Percentiles rank a stretch among this genome's conserved stretches.
Conservation (phyloP, 1,140 invertebrate species). For the Babylonia areolata region DNA sequence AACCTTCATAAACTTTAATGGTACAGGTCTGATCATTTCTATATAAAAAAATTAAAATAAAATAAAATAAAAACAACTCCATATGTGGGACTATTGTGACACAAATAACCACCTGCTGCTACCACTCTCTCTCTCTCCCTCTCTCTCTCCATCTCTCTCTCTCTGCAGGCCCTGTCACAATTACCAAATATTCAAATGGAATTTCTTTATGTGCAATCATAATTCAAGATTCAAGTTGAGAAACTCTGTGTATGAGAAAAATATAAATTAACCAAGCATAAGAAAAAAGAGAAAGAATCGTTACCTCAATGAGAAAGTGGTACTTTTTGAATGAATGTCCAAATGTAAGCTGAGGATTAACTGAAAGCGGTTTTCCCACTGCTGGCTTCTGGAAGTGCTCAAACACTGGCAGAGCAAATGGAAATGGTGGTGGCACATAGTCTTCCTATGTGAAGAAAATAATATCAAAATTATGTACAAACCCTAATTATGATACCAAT, state of each 20-base stretch:
- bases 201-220: background rate
- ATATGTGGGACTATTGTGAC: no score
- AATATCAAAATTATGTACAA: background rate
- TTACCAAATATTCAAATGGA: background rate
- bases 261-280: background rate
- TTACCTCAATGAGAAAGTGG: conserved; percentile 65
- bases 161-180: no score
- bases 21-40: no score
- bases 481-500: background rate
- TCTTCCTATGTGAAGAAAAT: conserved; percentile 45
- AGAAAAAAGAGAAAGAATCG: background rate
- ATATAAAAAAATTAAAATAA: no score
- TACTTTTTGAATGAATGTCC: conserved; percentile 56
- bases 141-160: no score
- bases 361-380: conserved; percentile 10
- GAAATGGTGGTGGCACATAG: conserved; percentile 59
- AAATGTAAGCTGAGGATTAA: conserved; percentile 47
- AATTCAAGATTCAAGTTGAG: background rate
- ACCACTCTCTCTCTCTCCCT: no score
- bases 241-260: background rate
- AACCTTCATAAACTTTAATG: no score
- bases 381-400: conserved; percentile 33
- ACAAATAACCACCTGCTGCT: no score
- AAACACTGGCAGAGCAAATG: conserved; percentile 52
- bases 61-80: no score